Percentiles rank a stretch among this genome's conserved stretches.
phyloP scores from a whole-genome alignment of 2,113 vertebrate species.

The Podarcis raffonei region DNA sequence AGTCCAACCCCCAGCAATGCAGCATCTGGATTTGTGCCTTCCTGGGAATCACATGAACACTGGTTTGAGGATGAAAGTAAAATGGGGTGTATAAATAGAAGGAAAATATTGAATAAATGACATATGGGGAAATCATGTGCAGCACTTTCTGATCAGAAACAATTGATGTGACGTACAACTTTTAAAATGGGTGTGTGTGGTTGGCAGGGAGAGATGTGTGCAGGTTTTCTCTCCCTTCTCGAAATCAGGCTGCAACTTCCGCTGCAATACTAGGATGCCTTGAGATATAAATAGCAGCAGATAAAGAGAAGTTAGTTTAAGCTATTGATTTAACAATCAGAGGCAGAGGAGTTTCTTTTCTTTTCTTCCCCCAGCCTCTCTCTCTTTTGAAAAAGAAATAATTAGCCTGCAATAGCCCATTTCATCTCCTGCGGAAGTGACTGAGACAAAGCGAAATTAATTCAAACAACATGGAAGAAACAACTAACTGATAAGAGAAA shows the following conservation, averaged over 20 bases:
- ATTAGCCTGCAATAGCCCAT: slow-evolving; percentile 55
- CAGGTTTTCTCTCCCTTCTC: not conserved
- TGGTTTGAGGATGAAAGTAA: no score
- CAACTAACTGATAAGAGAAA: slow-evolving; percentile 59
- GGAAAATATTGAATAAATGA: no score
- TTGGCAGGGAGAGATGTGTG: not conserved
- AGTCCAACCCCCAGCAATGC: no score
- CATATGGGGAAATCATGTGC: not conserved
- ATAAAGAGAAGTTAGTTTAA: slow-evolving; percentile 49
- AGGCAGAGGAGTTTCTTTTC: not conserved
- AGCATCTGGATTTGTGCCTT: no score
- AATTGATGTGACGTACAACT: not conserved
- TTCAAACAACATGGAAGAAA: slow-evolving; percentile 52
- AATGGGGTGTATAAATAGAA: no score
- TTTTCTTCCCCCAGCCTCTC: no score
- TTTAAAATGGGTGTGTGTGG: not conserved
- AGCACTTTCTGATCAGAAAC: not conserved
- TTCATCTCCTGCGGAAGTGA: slow-evolving; percentile 55
- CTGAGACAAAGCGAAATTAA: slow-evolving; percentile 56
- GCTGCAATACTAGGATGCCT: slow-evolving; percentile 42
- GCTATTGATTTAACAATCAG: slow-evolving; percentile 32
- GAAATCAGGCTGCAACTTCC: not conserved
- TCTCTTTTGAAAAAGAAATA: slow-evolving; percentile 44
- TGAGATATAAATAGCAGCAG: slow-evolving; percentile 37
- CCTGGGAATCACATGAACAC: no score